These are phyloP conservation scores for Epinephelus fuscoguttatus DNA, from an alignment of 2,113 vertebrate genomes.

Conservation along the genomic window DNA sequence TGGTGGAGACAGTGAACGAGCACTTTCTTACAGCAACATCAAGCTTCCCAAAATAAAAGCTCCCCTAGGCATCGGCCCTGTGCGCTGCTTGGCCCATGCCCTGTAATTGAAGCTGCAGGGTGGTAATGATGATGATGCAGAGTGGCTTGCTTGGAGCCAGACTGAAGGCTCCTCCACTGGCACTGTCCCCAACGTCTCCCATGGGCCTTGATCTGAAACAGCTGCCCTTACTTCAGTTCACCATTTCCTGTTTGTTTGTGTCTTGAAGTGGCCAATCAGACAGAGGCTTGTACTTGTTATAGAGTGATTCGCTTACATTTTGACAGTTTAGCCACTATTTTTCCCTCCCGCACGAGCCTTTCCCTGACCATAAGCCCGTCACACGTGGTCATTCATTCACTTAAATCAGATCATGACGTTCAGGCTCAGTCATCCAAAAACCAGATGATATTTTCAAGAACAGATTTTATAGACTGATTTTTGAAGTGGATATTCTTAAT, in stretches of 20 bases:
- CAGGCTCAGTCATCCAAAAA: neutral
- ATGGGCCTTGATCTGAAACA: constrained; percentile 69
- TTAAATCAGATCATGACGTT: neutral
- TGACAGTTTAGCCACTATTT: neutral
- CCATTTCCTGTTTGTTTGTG: constrained; percentile 69
- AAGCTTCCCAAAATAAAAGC: constrained; percentile 71
- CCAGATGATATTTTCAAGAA: neutral
- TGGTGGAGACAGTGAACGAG: constrained; percentile 58
- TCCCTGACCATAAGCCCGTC: constrained; percentile 16
- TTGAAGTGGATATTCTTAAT: neutral
- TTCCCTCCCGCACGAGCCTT: neutral
- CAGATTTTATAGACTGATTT: neutral
- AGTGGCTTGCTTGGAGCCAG: constrained; percentile 73
- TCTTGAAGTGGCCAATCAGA: constrained; percentile 38
- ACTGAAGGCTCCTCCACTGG: constrained; percentile 67
- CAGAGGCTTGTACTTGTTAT: constrained; percentile 29
- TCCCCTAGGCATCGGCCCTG: constrained; percentile 57
- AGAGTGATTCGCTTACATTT: constrained; percentile 1
- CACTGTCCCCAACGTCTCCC: constrained; percentile 55
- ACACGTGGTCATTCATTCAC: neutral
- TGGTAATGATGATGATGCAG: constrained; percentile 75
- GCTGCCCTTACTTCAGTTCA: constrained; percentile 52
- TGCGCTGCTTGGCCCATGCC: constrained; percentile 61
- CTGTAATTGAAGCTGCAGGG: constrained; percentile 81
- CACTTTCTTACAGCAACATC: constrained; percentile 61